A percentile compares a stretch with the other conserved stretches of the same genome.
Conservation (phyloP, 2,113 vertebrate species). For the Labeo rohita region DNA sequence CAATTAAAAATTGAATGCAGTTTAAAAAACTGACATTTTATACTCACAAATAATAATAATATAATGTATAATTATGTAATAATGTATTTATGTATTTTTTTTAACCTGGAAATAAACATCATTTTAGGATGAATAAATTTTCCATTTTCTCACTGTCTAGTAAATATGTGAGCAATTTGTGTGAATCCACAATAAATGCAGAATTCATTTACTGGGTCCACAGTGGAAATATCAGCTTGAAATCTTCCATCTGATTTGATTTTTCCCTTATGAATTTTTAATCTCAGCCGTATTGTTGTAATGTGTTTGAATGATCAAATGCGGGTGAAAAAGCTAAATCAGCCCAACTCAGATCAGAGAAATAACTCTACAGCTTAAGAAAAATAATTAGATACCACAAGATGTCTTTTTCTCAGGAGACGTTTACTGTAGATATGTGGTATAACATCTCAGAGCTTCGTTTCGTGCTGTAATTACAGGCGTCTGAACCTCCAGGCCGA, state of each 20-base stretch:
- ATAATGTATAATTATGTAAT: no score
- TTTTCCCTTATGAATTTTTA: not conserved
- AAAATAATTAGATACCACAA: not conserved
- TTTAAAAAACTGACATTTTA: no score
- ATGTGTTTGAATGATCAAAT: slow-evolving; percentile 1
- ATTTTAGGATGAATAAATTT: not conserved
- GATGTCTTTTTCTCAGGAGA: not conserved
- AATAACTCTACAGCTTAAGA: not conserved
- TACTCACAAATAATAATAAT: no score
- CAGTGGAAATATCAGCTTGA: slow-evolving; percentile 5
- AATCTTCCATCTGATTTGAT: not conserved
- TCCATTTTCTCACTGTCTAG: not conserved
- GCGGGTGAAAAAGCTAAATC: not conserved
- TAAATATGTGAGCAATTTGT: not conserved
- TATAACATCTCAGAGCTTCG: not conserved
- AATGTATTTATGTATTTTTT: no score
- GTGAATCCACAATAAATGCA: not conserved
- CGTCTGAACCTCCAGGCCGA: not conserved
- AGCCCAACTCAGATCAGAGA: not conserved
- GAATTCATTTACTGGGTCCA: not conserved
- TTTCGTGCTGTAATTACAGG: not conserved
- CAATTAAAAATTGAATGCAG: no score
- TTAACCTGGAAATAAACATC: not conserved
- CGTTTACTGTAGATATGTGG: not conserved
- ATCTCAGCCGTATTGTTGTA: not conserved